Evolutionary conservation across 2,888 invertebrate species (phyloP).

Genomic region (Epistrophella euchroma): DNA sequence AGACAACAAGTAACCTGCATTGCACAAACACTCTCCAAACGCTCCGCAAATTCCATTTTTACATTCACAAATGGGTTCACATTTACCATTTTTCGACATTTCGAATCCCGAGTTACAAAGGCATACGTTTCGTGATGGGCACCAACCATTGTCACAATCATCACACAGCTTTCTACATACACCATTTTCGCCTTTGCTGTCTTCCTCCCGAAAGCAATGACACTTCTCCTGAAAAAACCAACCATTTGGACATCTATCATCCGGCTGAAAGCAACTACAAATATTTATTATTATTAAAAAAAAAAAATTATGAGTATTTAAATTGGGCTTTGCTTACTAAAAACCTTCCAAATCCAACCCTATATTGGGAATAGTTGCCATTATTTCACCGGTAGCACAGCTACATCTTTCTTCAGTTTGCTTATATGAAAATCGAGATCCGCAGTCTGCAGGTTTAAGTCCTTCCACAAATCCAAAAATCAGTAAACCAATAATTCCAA

Average conservation of each 20-base stretch:
- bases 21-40: neutral
- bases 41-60: neutral
- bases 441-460: no score
- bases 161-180: neutral
- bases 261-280: neutral
- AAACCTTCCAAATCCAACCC: no score
- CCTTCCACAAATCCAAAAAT: no score
- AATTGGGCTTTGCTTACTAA: no score
- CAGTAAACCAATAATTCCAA: no score
- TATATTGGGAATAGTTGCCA: no score
- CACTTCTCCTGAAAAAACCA: neutral
- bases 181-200: neutral
- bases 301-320: no score
- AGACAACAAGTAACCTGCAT: neutral
- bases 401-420: no score
- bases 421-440: no score
- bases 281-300: no score
- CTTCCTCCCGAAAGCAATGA: neutral
- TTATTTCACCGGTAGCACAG: no score
- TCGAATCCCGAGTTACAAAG: neutral
- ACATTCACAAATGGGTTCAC: neutral
- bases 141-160: neutral
- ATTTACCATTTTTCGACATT: neutral
- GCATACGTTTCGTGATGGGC: neutral
- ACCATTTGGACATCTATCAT: neutral